These are phyloP conservation scores for Penaeus chinensis DNA, from an alignment of 1,140 invertebrate species.

Conservation along the genomic window DNA sequence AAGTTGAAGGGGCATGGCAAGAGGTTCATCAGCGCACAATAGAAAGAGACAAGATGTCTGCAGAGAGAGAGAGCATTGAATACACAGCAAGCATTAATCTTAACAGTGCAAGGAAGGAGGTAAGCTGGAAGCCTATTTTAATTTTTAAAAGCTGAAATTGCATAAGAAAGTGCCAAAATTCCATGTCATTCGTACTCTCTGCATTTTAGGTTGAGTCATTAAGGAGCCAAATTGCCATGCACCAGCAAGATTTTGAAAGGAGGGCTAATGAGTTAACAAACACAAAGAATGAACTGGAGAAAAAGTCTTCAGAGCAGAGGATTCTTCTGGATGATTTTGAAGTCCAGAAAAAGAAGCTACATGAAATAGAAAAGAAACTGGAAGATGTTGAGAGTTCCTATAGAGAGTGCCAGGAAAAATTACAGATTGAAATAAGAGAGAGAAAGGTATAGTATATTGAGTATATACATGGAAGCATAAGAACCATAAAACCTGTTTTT, in stretches of 20 bases:
- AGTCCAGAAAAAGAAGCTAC: not conserved
- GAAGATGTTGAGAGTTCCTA: not conserved
- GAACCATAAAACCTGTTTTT: too few relatives aligned
- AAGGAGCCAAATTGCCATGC: conserved; percentile 19
- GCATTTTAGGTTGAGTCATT: conserved; percentile 32
- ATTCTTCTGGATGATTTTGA: not conserved
- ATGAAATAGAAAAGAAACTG: conserved; percentile 18
- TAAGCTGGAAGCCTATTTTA: not conserved
- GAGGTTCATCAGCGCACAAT: conserved; percentile 43
- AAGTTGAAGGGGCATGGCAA: conserved; percentile 49
- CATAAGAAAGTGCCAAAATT: not conserved
- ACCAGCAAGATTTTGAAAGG: conserved; percentile 28
- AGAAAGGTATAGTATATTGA: not conserved
- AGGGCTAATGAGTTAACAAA: conserved; percentile 30
- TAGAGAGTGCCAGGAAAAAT: not conserved
- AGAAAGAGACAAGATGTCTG: conserved; percentile 30
- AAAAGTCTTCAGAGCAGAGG: not conserved
- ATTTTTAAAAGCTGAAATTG: not conserved
- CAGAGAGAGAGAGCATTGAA: conserved; percentile 47
- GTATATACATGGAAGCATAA: too few relatives aligned
- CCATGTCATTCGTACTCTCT: not conserved
- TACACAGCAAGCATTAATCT: conserved; percentile 35
- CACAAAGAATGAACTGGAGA: conserved; percentile 13
- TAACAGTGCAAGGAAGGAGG: conserved; percentile 45
- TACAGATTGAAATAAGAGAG: not conserved